Conservation (phyloP, 2,888 invertebrate species). For the Rhamnusium bicolor region DNA sequence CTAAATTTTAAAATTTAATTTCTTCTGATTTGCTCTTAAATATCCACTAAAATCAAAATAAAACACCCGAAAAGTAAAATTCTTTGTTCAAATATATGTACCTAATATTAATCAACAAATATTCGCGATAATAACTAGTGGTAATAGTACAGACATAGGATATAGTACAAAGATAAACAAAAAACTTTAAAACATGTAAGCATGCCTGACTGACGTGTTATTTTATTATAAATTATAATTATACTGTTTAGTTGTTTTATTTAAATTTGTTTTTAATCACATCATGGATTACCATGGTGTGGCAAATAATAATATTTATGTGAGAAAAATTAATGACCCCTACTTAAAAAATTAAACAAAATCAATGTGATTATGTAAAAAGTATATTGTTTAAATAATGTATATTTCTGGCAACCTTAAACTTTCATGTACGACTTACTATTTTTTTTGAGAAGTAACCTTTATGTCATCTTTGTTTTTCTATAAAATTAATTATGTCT, state of each 20-base stretch:
- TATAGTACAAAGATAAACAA: not conserved
- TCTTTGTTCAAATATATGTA: not conserved
- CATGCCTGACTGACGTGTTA: not conserved
- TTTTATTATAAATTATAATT: not conserved
- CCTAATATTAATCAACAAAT: not conserved
- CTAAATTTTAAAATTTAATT: too few relatives aligned
- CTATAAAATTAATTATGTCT: too few relatives aligned
- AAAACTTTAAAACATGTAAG: not conserved
- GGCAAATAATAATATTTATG: not conserved
- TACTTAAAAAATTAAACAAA: not conserved
- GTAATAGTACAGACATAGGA: too few relatives aligned
- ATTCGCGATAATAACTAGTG: not conserved
- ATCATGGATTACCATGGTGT: too few relatives aligned
- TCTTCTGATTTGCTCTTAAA: too few relatives aligned
- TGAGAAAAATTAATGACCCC: not conserved
- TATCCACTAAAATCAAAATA: not conserved
- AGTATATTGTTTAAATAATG: too few relatives aligned
- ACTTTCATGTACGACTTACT: too few relatives aligned
- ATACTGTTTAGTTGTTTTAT: not conserved
- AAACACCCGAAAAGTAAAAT: not conserved
- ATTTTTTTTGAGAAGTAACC: too few relatives aligned
- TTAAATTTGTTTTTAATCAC: not conserved
- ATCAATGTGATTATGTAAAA: not conserved
- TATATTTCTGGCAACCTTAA: too few relatives aligned
- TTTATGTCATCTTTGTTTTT: too few relatives aligned